Conservation (phyloP, 2,888 invertebrate genomes). For the Microctonus hyperodae region DNA sequence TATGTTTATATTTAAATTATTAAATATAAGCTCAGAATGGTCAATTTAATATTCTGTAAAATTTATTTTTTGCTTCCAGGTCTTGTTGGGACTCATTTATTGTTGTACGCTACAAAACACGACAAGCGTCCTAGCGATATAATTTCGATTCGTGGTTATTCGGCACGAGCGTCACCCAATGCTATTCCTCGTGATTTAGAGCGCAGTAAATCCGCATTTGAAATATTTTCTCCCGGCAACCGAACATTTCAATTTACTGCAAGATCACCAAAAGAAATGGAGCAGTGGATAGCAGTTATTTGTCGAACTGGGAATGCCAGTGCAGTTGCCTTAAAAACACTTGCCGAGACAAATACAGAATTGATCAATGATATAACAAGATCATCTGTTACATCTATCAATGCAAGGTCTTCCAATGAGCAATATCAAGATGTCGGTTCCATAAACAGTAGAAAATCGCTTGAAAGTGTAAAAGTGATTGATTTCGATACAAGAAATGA, state of each 20-base stretch:
- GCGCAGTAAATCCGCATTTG: slow-evolving; percentile 55
- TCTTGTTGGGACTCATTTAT: slow-evolving; percentile 52
- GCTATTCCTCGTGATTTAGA: slow-evolving; percentile 47
- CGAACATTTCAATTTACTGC: slow-evolving; percentile 57
- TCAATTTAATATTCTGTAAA: too few relatives aligned
- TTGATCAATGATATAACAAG: slow-evolving; percentile 22
- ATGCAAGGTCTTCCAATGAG: slow-evolving; percentile 32
- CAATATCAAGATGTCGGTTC: slow-evolving; percentile 42
- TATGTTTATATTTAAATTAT: slow-evolving; percentile 4
- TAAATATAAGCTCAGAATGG: too few relatives aligned
- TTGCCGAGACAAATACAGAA: not conserved
- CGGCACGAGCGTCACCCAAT: slow-evolving; percentile 52
- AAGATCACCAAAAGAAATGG: slow-evolving; percentile 54
- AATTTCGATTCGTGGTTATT: slow-evolving; percentile 53
- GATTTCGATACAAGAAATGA: not conserved
- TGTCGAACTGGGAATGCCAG: slow-evolving; percentile 32
- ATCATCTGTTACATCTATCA: slow-evolving; percentile 13
- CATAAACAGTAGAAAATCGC: not conserved
- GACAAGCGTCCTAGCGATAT: slow-evolving; percentile 51
- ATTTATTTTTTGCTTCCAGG: slow-evolving; percentile 42
- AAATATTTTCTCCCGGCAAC: slow-evolving; percentile 55
- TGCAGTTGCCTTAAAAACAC: too few relatives aligned
- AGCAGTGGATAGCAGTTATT: slow-evolving; percentile 56
- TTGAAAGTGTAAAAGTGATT: not conserved
- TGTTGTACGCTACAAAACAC: slow-evolving; percentile 54